phyloP scores from a whole-genome alignment of 23 tunicate genomes.

The Halocynthia roretzi region DNA sequence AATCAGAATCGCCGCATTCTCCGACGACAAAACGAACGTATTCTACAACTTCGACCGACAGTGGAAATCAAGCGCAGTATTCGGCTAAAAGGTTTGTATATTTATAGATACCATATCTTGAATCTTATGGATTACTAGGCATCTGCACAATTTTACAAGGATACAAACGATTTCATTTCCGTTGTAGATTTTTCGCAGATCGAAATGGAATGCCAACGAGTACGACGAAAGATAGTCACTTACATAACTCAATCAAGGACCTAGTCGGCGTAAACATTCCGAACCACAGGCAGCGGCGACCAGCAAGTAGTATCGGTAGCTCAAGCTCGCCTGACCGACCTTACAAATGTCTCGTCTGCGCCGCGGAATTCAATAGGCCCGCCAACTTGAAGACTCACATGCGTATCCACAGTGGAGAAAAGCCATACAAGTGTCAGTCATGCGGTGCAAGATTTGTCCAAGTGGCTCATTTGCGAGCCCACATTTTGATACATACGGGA shows the following conservation, averaged over 20 bases:
- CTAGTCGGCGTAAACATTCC: too few relatives aligned
- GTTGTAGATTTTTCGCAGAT: too few relatives aligned
- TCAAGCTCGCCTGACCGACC: slow-evolving; percentile 40
- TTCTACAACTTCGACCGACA: slow-evolving; percentile 6
- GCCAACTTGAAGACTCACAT: slow-evolving; percentile 97
- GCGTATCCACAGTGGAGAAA: slow-evolving; percentile 94
- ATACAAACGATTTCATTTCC: too few relatives aligned
- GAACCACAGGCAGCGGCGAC: too few relatives aligned
- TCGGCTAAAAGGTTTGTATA: too few relatives aligned
- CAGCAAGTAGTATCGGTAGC: background rate
- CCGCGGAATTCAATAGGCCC: slow-evolving; percentile 88
- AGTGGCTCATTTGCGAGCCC: slow-evolving; percentile 93
- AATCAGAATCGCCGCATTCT: background rate
- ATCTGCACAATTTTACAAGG: too few relatives aligned
- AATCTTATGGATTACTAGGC: too few relatives aligned
- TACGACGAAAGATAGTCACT: too few relatives aligned
- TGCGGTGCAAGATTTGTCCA: slow-evolving; percentile 94
- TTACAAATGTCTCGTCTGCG: slow-evolving; percentile 88
- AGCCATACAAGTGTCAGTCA: slow-evolving; percentile 91
- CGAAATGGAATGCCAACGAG: too few relatives aligned
- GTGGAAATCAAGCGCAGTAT: background rate
- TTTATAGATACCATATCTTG: too few relatives aligned
- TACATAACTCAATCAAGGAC: too few relatives aligned
- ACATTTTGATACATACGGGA: slow-evolving; percentile 90
- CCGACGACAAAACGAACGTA: slow-evolving; percentile 1